These are phyloP conservation scores for Platichthys flesus DNA, from an alignment of 2,113 vertebrate genomes.

Conservation along the genomic window DNA sequence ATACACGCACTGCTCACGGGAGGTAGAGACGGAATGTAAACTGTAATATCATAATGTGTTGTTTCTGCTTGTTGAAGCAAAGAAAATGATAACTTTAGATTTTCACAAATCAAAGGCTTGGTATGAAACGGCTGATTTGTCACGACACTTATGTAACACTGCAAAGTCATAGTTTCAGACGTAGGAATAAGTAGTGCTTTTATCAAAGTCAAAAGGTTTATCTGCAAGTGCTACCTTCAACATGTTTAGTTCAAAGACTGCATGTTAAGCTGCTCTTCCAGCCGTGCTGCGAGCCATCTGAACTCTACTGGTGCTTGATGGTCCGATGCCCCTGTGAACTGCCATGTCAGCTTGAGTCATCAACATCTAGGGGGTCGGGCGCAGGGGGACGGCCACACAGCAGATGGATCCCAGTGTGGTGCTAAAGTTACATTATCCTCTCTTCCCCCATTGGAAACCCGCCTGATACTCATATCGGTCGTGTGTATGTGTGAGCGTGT, in stretches of 20 bases:
- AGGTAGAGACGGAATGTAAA: neutral
- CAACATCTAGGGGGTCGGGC: constrained; percentile 47
- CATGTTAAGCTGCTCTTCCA: constrained; percentile 24
- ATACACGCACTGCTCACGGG: neutral
- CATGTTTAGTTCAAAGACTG: constrained; percentile 13
- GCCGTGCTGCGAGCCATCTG: constrained; percentile 55
- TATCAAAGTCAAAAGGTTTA: constrained; percentile 14
- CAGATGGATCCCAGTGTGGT: constrained; percentile 67
- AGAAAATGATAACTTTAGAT: neutral
- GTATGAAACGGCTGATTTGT: no score
- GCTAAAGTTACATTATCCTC: constrained; percentile 57
- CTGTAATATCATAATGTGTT: neutral
- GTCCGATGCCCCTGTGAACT: constrained; percentile 37
- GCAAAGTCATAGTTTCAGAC: constrained; percentile 4
- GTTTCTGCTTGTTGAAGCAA: neutral
- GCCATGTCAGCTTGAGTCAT: constrained; percentile 56
- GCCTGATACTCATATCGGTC: constrained; percentile 27
- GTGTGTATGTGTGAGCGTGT: no score
- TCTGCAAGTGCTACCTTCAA: neutral
- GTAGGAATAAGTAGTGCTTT: neutral
- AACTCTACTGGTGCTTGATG: constrained; percentile 45
- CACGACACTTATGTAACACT: no score
- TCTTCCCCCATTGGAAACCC: constrained; percentile 29
- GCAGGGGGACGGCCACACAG: constrained; percentile 36
- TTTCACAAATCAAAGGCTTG: no score